These are phyloP conservation scores for Nothura maculosa DNA, from an alignment of 2,797 vertebrate species.

Conservation along the genomic window DNA sequence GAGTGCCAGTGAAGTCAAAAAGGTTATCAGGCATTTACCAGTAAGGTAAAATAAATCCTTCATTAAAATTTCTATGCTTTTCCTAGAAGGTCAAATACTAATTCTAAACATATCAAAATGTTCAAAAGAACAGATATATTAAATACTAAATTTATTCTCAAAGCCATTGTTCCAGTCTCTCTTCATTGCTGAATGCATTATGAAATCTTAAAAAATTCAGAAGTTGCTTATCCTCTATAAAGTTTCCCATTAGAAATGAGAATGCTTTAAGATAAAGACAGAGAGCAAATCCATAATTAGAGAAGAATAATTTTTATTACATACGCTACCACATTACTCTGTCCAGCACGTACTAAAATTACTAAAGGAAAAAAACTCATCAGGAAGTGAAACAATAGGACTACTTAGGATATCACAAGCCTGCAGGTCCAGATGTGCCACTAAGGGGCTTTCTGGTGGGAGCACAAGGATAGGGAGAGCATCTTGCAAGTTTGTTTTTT, in stretches of 20 bases:
- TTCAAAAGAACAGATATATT: neutral
- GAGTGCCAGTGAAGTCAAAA: neutral
- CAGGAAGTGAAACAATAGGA: neutral
- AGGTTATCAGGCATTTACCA: neutral
- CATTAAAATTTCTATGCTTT: neutral
- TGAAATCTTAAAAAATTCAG: neutral
- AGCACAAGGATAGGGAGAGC: neutral
- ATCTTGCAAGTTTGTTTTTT: neutral
- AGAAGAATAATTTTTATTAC: neutral
- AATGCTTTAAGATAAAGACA: neutral
- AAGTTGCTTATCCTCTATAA: neutral
- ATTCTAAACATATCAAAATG: neutral
- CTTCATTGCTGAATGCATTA: neutral
- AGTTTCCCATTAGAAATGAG: neutral
- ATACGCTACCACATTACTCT: neutral
- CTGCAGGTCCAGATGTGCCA: neutral
- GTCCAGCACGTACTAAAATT: neutral
- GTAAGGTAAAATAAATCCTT: neutral
- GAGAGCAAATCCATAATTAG: neutral
- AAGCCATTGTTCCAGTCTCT: neutral
- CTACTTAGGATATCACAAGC: neutral
- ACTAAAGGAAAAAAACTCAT: neutral
- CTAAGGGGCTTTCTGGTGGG: neutral
- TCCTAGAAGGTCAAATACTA: neutral
- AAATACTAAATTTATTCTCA: neutral